Base-by-base conservation (phyloP, 35 echinoderm and acorn worm genomes). In the Hemicentrotus pulcherrimus region DNA sequence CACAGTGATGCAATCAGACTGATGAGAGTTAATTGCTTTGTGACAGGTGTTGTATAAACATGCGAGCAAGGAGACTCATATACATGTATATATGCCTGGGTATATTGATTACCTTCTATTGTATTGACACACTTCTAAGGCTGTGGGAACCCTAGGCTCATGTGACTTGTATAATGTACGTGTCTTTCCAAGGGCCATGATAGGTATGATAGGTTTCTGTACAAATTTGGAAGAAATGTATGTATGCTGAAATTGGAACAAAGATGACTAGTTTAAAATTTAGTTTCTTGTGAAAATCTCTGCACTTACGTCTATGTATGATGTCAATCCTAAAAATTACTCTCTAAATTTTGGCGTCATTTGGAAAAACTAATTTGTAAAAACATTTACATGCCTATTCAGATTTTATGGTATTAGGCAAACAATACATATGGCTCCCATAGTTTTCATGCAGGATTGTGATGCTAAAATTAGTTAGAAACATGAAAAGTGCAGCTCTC, bases 81-180 rank as follows among this genome's bases (percentile, higher is more conserved):
- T n/a, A n/a, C n/a, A n/a, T n/a, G n/a, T n/a, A n/a, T n/a, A n/a
- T 90, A 90, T 90, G 88, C 88, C 88, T 90, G 88, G 88, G 33
- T 78, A 16, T 90, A 90, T 90, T 47, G 88, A 90, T 90, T 47
- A 46, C 46, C 88, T 18, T 90, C 12, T 47, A 22, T 47, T 45
- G 88, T 41, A 13, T 90, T 90, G 88, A 90, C 32, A 90, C 88
- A 16, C 88, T 90, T 33, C 11, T 33, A 33, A 90, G 88, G 65
- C 65, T 78, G 65, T 78, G 65, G 24, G 65, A 78, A 78, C 65
- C 2, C 4, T 28, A 78, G 19, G 24, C 65, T 4, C 28, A n/a
- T 78, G 5, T n/a, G 1, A 59, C 11, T 59, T 7, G 52, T 11
- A n/a, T n/a, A 78, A 1, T 78, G 28, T 78, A 78, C 65, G 24